phyloP scores from a whole-genome alignment of 2,888 invertebrate genomes.

The Nesidiocoris tenuis region DNA sequence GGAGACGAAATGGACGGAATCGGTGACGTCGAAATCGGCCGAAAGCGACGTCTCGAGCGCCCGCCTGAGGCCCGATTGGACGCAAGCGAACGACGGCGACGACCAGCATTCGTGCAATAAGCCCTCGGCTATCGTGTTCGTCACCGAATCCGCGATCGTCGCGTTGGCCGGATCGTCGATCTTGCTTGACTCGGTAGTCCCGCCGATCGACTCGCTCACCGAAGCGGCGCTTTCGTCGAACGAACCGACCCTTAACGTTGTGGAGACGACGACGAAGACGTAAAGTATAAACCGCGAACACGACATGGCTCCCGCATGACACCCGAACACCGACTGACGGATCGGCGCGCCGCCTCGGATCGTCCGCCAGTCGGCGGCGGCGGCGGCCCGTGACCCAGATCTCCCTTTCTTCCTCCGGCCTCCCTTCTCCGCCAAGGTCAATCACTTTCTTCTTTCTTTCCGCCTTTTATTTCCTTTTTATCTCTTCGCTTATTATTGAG shows the following conservation, averaged over 20 bases:
- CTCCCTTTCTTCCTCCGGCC: constrained; percentile 36
- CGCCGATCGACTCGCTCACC: too few species aligned
- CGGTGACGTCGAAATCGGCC: constrained; percentile 66
- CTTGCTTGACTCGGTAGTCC: too few species aligned
- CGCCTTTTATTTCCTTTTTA: background rate
- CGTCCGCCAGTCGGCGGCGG: background rate
- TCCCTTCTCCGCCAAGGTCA: constrained; percentile 35
- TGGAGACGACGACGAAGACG: constrained; percentile 10
- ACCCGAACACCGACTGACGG: constrained; percentile 29
- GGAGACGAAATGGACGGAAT: constrained; percentile 65
- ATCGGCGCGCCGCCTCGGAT: background rate
- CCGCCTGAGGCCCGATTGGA: constrained; percentile 70
- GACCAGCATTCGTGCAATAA: constrained; percentile 67
- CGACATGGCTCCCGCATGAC: constrained; percentile 36
- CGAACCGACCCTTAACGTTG: constrained; percentile 5
- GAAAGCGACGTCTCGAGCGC: constrained; percentile 18
- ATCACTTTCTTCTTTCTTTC: constrained; percentile 21
- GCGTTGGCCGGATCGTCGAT: too few species aligned
- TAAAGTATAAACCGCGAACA: constrained; percentile 6
- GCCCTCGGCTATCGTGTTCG: constrained; percentile 60
- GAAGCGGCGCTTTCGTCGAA: too few species aligned
- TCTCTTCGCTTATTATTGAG: background rate
- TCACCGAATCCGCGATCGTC: background rate
- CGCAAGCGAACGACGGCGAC: constrained; percentile 68
- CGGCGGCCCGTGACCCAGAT: constrained; percentile 33